Evolutionary conservation across 2,113 vertebrate species (phyloP).

Genomic region (Carollia perspicillata): DNA sequence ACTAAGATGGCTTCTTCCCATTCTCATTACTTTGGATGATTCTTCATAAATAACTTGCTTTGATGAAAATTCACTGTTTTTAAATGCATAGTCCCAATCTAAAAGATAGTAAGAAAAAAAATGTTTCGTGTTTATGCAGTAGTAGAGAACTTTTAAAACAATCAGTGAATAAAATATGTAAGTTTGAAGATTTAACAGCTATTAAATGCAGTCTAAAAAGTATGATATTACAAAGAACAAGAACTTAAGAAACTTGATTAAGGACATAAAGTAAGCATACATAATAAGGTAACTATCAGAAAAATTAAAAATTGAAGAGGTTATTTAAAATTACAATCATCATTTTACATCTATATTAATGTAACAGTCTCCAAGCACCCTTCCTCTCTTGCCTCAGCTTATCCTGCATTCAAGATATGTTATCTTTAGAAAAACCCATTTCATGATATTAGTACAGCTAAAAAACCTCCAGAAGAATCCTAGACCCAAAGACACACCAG

Average conservation of each 20-base stretch:
- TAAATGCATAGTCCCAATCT: conserved; percentile 55
- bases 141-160: conserved; percentile 18
- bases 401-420: conserved; percentile 10
- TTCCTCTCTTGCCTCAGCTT: neutral
- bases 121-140: conserved; percentile 15
- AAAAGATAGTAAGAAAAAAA: conserved; percentile 53
- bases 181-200: neutral
- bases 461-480: neutral
- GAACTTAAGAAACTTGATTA: neutral
- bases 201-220: neutral
- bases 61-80: conserved; percentile 43
- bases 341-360: neutral
- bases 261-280: neutral
- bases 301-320: neutral
- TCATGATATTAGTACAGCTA: neutral
- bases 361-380: neutral
- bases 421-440: conserved; percentile 4
- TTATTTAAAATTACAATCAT: neutral
- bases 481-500: neutral
- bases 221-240: neutral
- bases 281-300: neutral
- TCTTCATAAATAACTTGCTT: conserved; percentile 46
- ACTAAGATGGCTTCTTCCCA: conserved; percentile 41
- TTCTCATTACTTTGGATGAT: conserved; percentile 6
- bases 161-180: neutral